A percentile compares a stretch with the other conserved stretches of the same genome.
These are phyloP conservation scores for Electrona antarctica DNA, from an alignment of 2,113 vertebrate species.

Conservation along the genomic window DNA sequence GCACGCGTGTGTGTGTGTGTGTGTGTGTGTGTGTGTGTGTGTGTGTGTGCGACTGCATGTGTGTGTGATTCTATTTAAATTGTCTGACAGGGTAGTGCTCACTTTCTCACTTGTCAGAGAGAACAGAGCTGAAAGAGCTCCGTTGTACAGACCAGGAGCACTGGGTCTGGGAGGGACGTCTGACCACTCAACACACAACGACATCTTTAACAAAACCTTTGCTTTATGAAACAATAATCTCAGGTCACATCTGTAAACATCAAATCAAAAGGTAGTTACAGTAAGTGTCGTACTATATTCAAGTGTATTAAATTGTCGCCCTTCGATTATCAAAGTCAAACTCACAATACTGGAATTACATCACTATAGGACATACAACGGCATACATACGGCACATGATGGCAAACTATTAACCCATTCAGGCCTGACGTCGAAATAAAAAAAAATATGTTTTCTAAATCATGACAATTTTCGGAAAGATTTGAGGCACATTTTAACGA, in stretches of 20 bases:
- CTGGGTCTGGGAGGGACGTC: not conserved
- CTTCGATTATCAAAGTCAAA: not conserved
- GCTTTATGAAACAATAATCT: slow-evolving; percentile 35
- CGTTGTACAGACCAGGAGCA: not conserved
- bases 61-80: not conserved
- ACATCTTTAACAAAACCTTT: slow-evolving; percentile 38
- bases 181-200: not conserved
- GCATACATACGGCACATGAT: not conserved
- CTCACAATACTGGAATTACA: slow-evolving; percentile 11
- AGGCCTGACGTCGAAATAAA: no score
- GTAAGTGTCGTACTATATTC: slow-evolving; percentile 28
- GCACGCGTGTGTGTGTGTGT: slow-evolving; percentile 23
- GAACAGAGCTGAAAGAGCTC: slow-evolving; percentile 13
- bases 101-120: slow-evolving; percentile 33
- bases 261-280: slow-evolving; percentile 30
- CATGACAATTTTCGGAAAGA: no score
- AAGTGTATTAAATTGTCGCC: slow-evolving; percentile 56
- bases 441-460: no score
- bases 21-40: slow-evolving; percentile 4
- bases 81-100: slow-evolving; percentile 36
- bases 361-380: slow-evolving; percentile 1
- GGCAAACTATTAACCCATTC: slow-evolving; percentile 1
- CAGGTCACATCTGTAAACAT: slow-evolving; percentile 42
- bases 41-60: slow-evolving; percentile 3
- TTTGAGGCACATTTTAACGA: no score